Evolutionary conservation across 2,888 invertebrate species (phyloP), one percentile per base, ranked within the genome.

Genomic region (Eupeodes latifasciatus): DNA sequence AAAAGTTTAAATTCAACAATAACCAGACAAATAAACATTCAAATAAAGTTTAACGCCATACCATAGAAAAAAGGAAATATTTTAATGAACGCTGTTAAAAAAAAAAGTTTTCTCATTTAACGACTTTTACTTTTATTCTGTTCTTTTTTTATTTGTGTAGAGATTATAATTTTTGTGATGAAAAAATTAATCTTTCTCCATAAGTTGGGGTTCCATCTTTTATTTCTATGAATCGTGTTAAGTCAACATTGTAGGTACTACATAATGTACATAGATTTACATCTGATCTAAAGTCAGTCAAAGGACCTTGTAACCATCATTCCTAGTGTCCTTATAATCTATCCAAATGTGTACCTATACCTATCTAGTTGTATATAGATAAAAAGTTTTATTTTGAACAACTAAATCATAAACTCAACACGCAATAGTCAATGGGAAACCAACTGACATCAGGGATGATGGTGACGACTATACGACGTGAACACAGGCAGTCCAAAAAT

Each of bases 321-420:
- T 53, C 16, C 16, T 19, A 64, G 27, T 16, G 11, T 55, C 19
- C 44, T 34, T 16, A 5, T 19, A 40, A 27, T 27, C 27, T 27
- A 27, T 1, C 2, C 27, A 27, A 27, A 27, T 27, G 27, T 27
- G 27, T 27, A 27, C 27, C 27, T 2, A 27, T 27, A 27, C 27
- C 3, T 27, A 27, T 27, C 27, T 27, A 27, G 27, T 27, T 27
- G 27, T 27, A 27, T 27, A 27, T 27, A n/a, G 6, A 11, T 40
- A 16, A 1, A 49, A 67, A 67, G 16, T 51, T 51, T 16, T 34
- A 47, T 72, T 40, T 47, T 47, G n/a, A 47, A 72, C 49, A 81
- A 66, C 44, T 44, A 49, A 62, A 64, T 64, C 64, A 72, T 59
- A 51, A 55, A 66, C 75, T 75, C 51, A 66, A 74, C 66, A 67